Base-by-base conservation (phyloP, 2,888 invertebrate species). In the Stratiomys singularior region DNA sequence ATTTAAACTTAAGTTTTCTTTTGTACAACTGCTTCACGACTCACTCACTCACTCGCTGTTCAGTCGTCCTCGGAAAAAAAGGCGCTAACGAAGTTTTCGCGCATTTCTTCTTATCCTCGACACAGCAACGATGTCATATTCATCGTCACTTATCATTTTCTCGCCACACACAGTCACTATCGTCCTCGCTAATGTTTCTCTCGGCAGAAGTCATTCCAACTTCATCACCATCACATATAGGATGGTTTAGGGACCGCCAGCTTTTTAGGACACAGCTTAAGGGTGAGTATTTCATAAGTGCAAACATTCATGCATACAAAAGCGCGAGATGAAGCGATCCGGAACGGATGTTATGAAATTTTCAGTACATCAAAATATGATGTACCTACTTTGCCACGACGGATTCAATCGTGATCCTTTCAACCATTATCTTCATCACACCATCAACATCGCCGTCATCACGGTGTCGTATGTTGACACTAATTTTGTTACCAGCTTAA, bases 401-500 rank as follows among this genome's bases (percentile, higher is more conserved):
- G 66, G 66, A 66, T 66, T 11, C 15, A 66, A 11, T 18, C 18
- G 0, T 5, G 37, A 37, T n/a, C 3, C 66, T 44, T 66, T 66
- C 66, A 37, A 21, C 21, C 30, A 37, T 37, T 37, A 37, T 52
- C 52, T 52, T 52, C 52, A 52, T 52, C 52, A 52, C 52, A 13
- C 18, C 52, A 52, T 18, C 52, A 52, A 9, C 52, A 13, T n/a
- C 52, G 52, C 18, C 52, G 18, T n/a, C 18, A 52, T 4, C 4
- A 52, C 30, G 27, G 13, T 64, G 64, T 52, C 67, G 46, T 23
- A 46, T 69, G 47, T 74, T 58, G 74, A 58, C 74, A 60, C 44
- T 74, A 60, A 74, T 74, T 60, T 74, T 27, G 44, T 74, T 74
- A 21, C 23, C 58, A 5, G 74, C 74, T 58, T 74, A 74, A 74